Conservation (phyloP, 1,140 invertebrate species). For the Bombus sibiricus region DNA sequence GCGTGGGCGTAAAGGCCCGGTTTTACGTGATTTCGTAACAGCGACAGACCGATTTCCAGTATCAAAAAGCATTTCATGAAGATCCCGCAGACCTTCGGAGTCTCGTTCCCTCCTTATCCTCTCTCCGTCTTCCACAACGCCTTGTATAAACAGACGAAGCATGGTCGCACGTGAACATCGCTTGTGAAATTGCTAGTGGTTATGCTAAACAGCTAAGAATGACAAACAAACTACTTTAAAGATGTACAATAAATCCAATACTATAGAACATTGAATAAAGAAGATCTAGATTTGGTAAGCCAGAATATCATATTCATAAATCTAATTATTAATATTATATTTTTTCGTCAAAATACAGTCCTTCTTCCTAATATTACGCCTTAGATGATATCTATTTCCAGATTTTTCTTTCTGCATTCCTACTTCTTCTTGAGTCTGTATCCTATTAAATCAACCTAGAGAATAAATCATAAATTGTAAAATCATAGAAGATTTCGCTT, state of each 20-base stretch:
- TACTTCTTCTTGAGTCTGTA: not conserved
- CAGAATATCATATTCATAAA: not conserved
- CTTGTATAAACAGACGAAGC: not conserved
- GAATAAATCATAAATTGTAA: not conserved
- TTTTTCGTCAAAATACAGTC: not conserved
- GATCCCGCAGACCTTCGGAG: slow-evolving; percentile 53
- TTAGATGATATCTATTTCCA: not conserved
- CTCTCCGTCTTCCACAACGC: not conserved
- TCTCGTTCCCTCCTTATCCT: not conserved
- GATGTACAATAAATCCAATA: not conserved
- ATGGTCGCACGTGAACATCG: not conserved
- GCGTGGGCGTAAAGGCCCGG: slow-evolving; percentile 66
- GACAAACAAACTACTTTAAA: not conserved
- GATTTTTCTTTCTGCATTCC: not conserved
- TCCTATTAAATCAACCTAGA: not conserved
- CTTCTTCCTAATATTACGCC: no score
- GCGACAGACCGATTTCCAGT: slow-evolving; percentile 62
- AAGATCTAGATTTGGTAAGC: not conserved
- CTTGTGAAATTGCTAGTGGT: slow-evolving; percentile 20
- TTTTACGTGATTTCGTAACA: slow-evolving; percentile 69
- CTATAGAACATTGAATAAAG: not conserved
- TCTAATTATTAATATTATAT: not conserved
- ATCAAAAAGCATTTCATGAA: slow-evolving; percentile 64
- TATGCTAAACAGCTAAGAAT: slow-evolving; percentile 8
- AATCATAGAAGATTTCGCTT: not conserved